Percentiles rank a stretch among this genome's conserved stretches.
phyloP scores from a whole-genome alignment of 2,113 vertebrate genomes.

The Scalopus aquaticus region DNA sequence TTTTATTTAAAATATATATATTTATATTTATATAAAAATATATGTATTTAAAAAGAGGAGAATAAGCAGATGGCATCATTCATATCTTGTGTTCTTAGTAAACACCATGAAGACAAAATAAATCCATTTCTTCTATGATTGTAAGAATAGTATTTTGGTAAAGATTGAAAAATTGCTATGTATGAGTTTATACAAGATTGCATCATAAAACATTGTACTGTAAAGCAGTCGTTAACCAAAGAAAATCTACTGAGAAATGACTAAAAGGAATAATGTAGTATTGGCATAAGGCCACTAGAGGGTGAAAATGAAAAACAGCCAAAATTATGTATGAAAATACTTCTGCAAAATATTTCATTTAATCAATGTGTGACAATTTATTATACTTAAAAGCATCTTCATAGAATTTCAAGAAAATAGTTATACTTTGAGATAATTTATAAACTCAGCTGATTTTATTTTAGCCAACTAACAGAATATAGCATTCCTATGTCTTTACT shows the following conservation, averaged over 20 bases:
- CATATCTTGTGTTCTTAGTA: not conserved
- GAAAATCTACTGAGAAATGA: not conserved
- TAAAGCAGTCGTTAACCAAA: not conserved
- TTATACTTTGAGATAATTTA: not conserved
- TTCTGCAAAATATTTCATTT: not conserved
- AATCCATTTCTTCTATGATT: not conserved
- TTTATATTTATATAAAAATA: no score
- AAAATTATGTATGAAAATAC: not conserved
- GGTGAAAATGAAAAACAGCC: slow-evolving; percentile 25
- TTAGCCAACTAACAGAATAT: not conserved
- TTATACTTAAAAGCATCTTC: not conserved
- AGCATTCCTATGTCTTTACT: not conserved
- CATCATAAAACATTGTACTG: not conserved
- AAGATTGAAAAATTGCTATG: not conserved
- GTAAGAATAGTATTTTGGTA: not conserved
- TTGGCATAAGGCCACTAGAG: slow-evolving; percentile 63
- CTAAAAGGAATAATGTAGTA: not conserved
- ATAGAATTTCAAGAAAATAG: not conserved
- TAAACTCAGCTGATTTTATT: slow-evolving; percentile 10
- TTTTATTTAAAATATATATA: no score
- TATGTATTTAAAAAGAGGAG: not conserved
- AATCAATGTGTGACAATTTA: not conserved
- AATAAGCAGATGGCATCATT: not conserved
- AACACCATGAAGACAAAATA: not conserved
- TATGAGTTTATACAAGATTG: not conserved